Conservation (phyloP, 1,140 invertebrate genomes). For the Heterodera carotae region DNA sequence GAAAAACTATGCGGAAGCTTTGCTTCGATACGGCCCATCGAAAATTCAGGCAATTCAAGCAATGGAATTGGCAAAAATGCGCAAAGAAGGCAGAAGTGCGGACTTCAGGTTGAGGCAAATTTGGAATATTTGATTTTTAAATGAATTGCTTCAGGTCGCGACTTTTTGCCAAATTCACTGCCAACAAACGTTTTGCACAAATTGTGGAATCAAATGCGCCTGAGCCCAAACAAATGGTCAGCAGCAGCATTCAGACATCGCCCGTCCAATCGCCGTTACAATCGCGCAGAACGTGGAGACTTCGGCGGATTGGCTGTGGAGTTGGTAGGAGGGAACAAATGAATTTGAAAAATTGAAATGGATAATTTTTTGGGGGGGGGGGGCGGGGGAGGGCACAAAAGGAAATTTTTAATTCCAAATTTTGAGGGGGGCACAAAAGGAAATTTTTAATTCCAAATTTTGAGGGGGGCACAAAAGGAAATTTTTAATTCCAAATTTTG, state of each 20-base stretch:
- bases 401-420: too few species aligned
- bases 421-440: too few species aligned
- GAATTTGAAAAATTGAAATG: constrained; percentile 20
- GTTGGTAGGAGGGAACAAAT: neutral
- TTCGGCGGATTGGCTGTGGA: constrained; percentile 17
- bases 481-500: too few species aligned
- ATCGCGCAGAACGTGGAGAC: neutral
- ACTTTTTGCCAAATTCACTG: constrained; percentile 55
- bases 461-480: too few species aligned
- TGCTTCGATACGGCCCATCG: constrained; percentile 38
- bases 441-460: too few species aligned
- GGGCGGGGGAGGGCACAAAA: too few species aligned
- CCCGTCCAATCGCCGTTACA: constrained; percentile 33
- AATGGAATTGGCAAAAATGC: constrained; percentile 53
- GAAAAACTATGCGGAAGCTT: constrained; percentile 24
- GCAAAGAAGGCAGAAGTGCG: constrained; percentile 36
- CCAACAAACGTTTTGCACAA: constrained; percentile 44
- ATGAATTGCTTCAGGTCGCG: constrained; percentile 32
- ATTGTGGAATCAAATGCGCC: constrained; percentile 43
- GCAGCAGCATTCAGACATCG: constrained; percentile 42
- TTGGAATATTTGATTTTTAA: constrained; percentile 21
- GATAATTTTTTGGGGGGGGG: too few species aligned
- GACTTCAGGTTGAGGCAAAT: constrained; percentile 41
- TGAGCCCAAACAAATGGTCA: constrained; percentile 47
- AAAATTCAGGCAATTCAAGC: constrained; percentile 53